Conservation (phyloP, 2,888 invertebrate species). For the Periphyllus acericola region DNA sequence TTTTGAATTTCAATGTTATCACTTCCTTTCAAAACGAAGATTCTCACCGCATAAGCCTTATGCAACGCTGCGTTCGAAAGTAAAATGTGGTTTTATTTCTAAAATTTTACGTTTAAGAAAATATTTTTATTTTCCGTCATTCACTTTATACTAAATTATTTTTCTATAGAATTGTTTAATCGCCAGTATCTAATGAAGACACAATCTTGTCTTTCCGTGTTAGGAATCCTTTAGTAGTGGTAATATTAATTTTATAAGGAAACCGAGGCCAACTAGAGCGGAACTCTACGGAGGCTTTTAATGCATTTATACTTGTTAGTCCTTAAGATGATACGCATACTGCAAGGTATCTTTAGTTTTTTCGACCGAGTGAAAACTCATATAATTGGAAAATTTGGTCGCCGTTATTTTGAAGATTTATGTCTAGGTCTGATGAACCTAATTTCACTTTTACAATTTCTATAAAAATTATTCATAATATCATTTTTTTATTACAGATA, state of each 20-base stretch:
- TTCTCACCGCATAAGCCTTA: neutral
- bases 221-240: constrained; percentile 15
- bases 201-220: constrained; percentile 53
- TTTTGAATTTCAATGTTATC: neutral
- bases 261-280: constrained; percentile 62
- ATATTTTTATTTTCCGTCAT: constrained; percentile 28
- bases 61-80: constrained; percentile 42
- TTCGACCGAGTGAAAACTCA: constrained; percentile 38
- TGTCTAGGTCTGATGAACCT: constrained; percentile 11
- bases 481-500: constrained; percentile 32
- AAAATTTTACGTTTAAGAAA: constrained; percentile 15
- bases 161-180: constrained; percentile 16
- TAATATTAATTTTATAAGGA: constrained; percentile 17
- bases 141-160: neutral
- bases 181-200: constrained; percentile 18
- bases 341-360: constrained; percentile 37
- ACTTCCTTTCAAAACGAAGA: neutral
- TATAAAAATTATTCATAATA: neutral
- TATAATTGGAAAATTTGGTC: constrained; percentile 11
- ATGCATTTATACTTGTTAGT: constrained; percentile 38
- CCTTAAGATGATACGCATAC: constrained; percentile 53
- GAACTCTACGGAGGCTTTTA: constrained; percentile 14
- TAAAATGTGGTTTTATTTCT: constrained; percentile 35
- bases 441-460: neutral
- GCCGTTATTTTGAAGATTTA: constrained; percentile 33